Base-by-base conservation (phyloP, 2,113 vertebrate genomes). In the Coptodon rendalli region DNA sequence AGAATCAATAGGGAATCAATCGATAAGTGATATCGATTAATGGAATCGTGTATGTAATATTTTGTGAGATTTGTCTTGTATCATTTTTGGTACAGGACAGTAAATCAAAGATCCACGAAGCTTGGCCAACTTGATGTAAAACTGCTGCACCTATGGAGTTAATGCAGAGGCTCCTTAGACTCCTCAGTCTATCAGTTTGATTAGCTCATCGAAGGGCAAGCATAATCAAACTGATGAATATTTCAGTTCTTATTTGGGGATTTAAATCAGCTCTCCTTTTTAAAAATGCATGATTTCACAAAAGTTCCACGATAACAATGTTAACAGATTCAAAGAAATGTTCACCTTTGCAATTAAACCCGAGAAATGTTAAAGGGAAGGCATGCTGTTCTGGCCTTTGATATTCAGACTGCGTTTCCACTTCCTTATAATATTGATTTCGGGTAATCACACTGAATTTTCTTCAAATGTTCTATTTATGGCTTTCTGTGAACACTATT, bases 321-420 rank as follows among this genome's bases (percentile, higher is more conserved):
- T 92, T 89, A 87, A 92, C 84, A 86, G 82, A 83, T 91, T 94
- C 87, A 94, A 95, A 94, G 89, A 93, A 91, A 91, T 82, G 86
- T 66, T 92, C 83, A 86, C 84, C 63, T 92, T 91, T 89, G 89
- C 89, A 92, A 92, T 93, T 89, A 90, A 81, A 91, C 88, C 76
- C 2, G 73, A 38, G 61, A 29, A 38, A 79, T 82, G 57, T 89
- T 40, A 85, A 80, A 89, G 24, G 43, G 71, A 80, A 27, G 71
- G 36, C 45, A 45, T 68, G 61, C 68, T 71, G 57, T 83, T 82
- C 73, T 52, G 80, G 63, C 59, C 79, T 43, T 71, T 19, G 54
- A 36, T 63, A 89, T 83, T 87, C 86, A 50, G 34, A 52, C 43
- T 19, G 40, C 6, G 2, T 71, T 59, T 82, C 27, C 27, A 24